Conservation (phyloP, 2,113 vertebrate species). For the Struthidea cinerea region DNA sequence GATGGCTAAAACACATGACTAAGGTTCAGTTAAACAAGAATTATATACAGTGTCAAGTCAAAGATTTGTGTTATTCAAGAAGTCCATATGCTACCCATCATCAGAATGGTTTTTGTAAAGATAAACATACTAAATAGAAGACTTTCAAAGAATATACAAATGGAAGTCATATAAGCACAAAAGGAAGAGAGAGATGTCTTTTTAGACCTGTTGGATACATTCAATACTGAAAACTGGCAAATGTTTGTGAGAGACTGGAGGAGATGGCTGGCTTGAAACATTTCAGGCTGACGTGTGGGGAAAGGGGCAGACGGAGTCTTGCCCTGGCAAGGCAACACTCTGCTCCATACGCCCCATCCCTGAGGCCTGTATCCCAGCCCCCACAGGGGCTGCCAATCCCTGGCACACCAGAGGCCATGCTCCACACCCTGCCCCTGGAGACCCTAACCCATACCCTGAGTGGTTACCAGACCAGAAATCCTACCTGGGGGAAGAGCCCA, state of each 20-base stretch:
- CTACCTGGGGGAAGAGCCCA: not conserved
- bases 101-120: not conserved
- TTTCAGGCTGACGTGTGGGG: not conserved
- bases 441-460: not conserved
- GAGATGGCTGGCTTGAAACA: not conserved
- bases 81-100: not conserved
- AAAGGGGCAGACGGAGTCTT: not conserved
- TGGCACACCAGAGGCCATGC: not conserved
- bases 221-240: not conserved
- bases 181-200: not conserved
- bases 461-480: not conserved
- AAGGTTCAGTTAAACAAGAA: not conserved
- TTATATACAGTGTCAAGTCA: not conserved
- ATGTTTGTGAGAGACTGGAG: not conserved
- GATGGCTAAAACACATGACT: not conserved
- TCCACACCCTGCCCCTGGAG: not conserved
- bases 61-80: not conserved
- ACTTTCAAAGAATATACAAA: not conserved
- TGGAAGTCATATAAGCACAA: not conserved
- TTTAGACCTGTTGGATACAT: not conserved
- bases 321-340: not conserved
- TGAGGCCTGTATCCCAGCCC: not conserved
- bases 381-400: not conserved
- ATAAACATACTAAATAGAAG: not conserved
- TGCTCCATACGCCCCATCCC: not conserved